Base-by-base conservation (phyloP, 1,140 invertebrate species). In the Lepidurus packardi region DNA sequence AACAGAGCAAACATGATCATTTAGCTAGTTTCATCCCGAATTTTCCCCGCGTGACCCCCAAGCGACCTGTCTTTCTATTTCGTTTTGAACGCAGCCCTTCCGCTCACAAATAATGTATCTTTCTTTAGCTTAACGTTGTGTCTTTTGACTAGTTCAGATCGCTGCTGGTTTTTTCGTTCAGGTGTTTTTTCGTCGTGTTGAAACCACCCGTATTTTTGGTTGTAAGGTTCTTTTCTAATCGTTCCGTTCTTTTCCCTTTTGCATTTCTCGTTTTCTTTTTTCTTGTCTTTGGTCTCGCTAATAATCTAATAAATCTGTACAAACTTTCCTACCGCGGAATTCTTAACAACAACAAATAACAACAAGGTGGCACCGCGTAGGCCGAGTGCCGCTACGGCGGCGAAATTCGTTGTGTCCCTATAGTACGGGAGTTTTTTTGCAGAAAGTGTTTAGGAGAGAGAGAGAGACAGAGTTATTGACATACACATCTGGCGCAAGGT, bases 331-430 rank as follows among this genome's bases (percentile, higher is more conserved):
- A 65, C 53, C 53, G 53, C 53, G 53, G 16, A n/a, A 65, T n/a
- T 65, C 8, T 65, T 65, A 65, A 65, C 53, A 65, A 65, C 53
- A 65, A 65, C 53, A 65, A 65, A 65, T 65, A 65, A 65, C 53
- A 65, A 65, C 53, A 65, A 65, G 53, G 53, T 65, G 53, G 53
- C 53, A 65, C 53, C 53, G 53, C 53, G 53, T 65, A 65, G 53
- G 53, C 53, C 53, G 53, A 65, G 53, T 34, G 53, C 53, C 53
- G 53, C 53, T 65, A 65, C 53, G 21, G 53, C 53, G 53, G 53
- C 53, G 53, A 65, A 65, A 65, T 65, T 65, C 53, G 53, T 65
- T 65, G 53, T 65, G 53, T 65, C 53, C 53, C 53, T 65, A 65
- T 65, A 65, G 53, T 65, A 65, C 53, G 53, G 53, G 53, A 65